Conservation (phyloP, 1,140 invertebrate genomes). For the Pseudomyrmex flavicornis region DNA sequence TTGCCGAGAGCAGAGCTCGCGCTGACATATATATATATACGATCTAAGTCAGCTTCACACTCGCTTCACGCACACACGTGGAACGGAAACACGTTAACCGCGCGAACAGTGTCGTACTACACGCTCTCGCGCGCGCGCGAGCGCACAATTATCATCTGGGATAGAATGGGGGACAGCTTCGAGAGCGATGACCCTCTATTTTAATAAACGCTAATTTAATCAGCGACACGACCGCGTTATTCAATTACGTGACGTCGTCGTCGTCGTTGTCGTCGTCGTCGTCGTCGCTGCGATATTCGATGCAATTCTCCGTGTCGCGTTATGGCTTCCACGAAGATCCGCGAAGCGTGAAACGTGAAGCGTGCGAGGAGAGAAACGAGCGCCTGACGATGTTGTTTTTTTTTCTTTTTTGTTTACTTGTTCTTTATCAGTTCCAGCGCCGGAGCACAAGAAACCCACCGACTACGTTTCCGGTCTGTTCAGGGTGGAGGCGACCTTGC, state of each 20-base stretch:
- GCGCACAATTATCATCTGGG: slow-evolving; percentile 53
- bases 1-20: not conserved
- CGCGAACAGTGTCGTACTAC: not conserved
- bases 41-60: slow-evolving; percentile 24
- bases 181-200: slow-evolving; percentile 80
- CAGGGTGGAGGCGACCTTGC: slow-evolving; percentile 88
- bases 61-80: slow-evolving; percentile 7
- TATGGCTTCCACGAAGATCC: slow-evolving; percentile 72
- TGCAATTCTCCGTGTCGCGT: slow-evolving; percentile 66
- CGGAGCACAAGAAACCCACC: slow-evolving; percentile 90
- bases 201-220: slow-evolving; percentile 82
- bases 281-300: slow-evolving; percentile 67
- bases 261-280: slow-evolving; percentile 18
- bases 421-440: slow-evolving; percentile 87
- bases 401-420: slow-evolving; percentile 42
- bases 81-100: not conserved
- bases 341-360: slow-evolving; percentile 43
- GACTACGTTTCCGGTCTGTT: slow-evolving; percentile 93
- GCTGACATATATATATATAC: slow-evolving; percentile 39
- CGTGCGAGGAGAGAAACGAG: not conserved
- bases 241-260: slow-evolving; percentile 75
- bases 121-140: not conserved
- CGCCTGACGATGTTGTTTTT: slow-evolving; percentile 42
- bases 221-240: slow-evolving; percentile 78
- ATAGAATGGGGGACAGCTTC: slow-evolving; percentile 18